Evolutionary conservation across 2,797 vertebrate genomes (phyloP).

Genomic region (Channa striata): DNA sequence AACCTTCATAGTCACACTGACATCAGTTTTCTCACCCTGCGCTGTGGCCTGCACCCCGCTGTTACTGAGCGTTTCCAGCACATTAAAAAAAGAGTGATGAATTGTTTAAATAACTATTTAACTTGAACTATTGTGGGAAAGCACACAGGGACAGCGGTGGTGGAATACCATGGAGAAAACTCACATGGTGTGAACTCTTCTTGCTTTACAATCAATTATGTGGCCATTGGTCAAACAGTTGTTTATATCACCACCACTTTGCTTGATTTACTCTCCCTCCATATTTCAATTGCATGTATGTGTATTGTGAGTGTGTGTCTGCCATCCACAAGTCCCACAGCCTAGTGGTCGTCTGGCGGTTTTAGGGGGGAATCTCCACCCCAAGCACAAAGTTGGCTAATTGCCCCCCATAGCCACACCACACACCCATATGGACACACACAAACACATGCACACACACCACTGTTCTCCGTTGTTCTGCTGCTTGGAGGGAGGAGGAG

Average conservation of each 20-base stretch:
- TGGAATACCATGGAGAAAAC: constrained; percentile 45
- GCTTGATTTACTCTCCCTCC: constrained; percentile 72
- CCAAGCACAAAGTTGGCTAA: constrained; percentile 78
- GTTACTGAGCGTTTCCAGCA: background rate
- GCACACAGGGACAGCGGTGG: constrained; percentile 34
- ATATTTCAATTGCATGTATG: constrained; percentile 58
- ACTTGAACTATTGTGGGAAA: constrained; percentile 4
- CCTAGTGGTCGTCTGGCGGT: constrained; percentile 75
- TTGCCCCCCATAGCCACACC: constrained; percentile 64
- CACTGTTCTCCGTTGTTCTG: constrained; percentile 63
- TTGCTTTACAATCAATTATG: constrained; percentile 66
- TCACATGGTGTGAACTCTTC: constrained; percentile 80
- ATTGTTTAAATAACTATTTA: constrained; percentile 4
- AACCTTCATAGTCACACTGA: constrained; percentile 47
- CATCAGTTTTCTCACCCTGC: constrained; percentile 48
- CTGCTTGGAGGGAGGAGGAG: constrained; percentile 65
- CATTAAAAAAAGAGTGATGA: background rate
- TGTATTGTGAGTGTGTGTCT: constrained; percentile 42
- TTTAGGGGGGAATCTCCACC: constrained; percentile 67
- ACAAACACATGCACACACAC: constrained; percentile 38
- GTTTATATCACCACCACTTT: constrained; percentile 76
- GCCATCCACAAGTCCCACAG: constrained; percentile 68
- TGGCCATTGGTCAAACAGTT: constrained; percentile 77
- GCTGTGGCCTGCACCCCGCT: background rate
- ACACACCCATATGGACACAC: constrained; percentile 37